Conservation (phyloP, 2,888 invertebrate genomes). For the Dicyrtoma fusca region DNA sequence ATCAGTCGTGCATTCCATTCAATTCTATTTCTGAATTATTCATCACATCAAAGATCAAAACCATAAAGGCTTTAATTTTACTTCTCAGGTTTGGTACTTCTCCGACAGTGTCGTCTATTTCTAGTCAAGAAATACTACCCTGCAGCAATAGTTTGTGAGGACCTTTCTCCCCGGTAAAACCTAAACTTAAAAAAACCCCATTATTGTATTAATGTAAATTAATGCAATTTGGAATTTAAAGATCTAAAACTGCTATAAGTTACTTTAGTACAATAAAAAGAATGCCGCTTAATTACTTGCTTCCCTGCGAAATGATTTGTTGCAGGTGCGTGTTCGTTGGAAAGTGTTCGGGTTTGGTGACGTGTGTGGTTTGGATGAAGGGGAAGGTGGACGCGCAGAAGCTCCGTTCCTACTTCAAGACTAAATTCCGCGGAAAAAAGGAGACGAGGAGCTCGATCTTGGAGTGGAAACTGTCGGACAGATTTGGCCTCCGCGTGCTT, state of each 20-base stretch:
- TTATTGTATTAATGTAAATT: too few relatives aligned
- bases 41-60: too few relatives aligned
- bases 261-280: too few relatives aligned
- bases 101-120: constrained; percentile 7
- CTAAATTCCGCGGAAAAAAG: too few relatives aligned
- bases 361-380: constrained; percentile 28
- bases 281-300: too few relatives aligned
- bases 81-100: constrained; percentile 14
- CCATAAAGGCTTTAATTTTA: background rate
- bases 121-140: constrained; percentile 31
- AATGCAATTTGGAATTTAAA: too few relatives aligned
- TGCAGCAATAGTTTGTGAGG: constrained; percentile 26
- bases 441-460: too few relatives aligned
- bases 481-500: constrained; percentile 19
- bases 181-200: too few relatives aligned
- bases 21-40: too few relatives aligned
- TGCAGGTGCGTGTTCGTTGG: constrained; percentile 18
- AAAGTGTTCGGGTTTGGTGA: constrained; percentile 29
- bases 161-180: constrained; percentile 9
- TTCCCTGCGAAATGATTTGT: too few relatives aligned
- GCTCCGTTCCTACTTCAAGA: background rate
- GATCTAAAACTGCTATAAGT: too few relatives aligned
- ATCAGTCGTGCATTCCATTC: too few relatives aligned
- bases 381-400: constrained; percentile 21
- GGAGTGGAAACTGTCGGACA: background rate